These are phyloP conservation scores for Dreissena polymorpha DNA, from an alignment of 1,140 invertebrate species.

Conservation along the genomic window DNA sequence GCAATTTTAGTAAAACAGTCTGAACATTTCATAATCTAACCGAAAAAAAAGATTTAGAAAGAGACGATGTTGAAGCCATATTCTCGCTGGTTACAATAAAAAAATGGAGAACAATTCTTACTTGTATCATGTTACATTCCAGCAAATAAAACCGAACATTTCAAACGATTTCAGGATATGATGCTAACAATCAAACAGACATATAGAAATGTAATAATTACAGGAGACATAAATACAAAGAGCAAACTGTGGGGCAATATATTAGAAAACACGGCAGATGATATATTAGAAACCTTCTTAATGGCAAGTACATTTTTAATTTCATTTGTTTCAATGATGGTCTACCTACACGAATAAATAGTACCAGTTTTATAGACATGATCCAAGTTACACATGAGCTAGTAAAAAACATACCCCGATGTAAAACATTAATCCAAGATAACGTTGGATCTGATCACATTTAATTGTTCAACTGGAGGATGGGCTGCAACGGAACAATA, in stretches of 20 bases:
- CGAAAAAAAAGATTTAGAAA: background rate
- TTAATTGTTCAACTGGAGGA: background rate
- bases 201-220: conserved; percentile 2
- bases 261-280: background rate
- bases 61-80: conserved; percentile 8
- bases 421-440: conserved; percentile 13
- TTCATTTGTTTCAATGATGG: conserved; percentile 17
- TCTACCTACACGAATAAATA: background rate
- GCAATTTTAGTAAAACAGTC: background rate
- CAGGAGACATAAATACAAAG: conserved; percentile 17
- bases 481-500: no score
- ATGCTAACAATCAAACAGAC: background rate
- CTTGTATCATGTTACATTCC: background rate
- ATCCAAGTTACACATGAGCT: background rate
- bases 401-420: background rate
- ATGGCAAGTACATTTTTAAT: no score
- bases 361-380: conserved; percentile 20
- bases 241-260: conserved; percentile 13
- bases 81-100: background rate
- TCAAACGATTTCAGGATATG: background rate
- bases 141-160: background rate
- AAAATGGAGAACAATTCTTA: background rate
- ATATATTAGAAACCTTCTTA: background rate
- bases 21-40: background rate
- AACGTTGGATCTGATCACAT: conserved; percentile 20